Conservation (phyloP, 2,113 vertebrate genomes). For the Psophia crepitans region DNA sequence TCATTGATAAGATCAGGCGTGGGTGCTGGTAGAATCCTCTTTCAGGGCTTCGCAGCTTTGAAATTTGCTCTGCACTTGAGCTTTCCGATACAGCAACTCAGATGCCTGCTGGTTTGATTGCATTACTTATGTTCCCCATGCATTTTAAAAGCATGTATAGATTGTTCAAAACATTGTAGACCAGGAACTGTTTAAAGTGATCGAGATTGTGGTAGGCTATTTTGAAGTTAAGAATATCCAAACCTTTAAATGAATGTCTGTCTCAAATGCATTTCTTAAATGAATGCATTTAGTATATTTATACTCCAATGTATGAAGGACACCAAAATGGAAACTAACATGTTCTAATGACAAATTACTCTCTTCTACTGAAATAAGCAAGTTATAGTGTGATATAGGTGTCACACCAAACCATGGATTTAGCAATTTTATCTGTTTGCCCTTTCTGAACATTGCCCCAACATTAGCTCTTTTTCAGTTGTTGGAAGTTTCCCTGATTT, state of each 20-base stretch:
- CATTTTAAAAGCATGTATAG: not conserved
- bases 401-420: not conserved
- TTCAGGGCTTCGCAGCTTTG: slow-evolving; percentile 11
- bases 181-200: not conserved
- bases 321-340: not conserved
- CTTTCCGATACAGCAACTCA: not conserved
- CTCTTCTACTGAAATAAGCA: not conserved
- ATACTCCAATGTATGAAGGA: not conserved
- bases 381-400: not conserved
- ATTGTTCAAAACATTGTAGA: not conserved
- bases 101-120: not conserved
- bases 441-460: not conserved
- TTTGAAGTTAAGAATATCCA: not conserved
- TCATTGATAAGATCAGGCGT: slow-evolving; percentile 28
- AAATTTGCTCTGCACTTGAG: not conserved
- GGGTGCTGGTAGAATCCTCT: not conserved
- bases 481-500: not conserved
- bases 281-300: not conserved
- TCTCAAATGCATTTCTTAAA: not conserved
- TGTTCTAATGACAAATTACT: not conserved
- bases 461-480: not conserved
- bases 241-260: not conserved
- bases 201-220: not conserved
- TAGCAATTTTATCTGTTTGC: not conserved
- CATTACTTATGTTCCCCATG: not conserved